Conservation (phyloP, 2,888 invertebrate genomes). For the Kuschelorhynchus macadamiae region DNA sequence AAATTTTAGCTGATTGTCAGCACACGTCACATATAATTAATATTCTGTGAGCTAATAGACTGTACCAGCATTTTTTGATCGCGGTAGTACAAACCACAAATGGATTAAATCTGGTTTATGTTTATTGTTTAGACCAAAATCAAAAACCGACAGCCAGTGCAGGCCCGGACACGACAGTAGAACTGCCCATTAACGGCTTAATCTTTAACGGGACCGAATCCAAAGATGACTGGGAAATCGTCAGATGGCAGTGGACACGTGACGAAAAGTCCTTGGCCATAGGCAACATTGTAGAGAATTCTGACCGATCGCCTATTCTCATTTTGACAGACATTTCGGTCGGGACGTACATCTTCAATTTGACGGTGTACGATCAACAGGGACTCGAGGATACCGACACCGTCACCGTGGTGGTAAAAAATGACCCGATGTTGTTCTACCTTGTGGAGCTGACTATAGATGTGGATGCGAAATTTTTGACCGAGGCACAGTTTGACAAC, state of each 20-base stretch:
- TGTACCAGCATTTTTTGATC: no score
- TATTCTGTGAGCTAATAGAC: no score
- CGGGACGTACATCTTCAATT: conserved; percentile 89
- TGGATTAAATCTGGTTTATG: no score
- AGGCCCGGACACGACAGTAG: conserved; percentile 86
- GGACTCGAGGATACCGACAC: conserved; percentile 87
- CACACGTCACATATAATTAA: no score
- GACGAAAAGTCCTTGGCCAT: conserved; percentile 85
- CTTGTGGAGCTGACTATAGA: conserved; percentile 87
- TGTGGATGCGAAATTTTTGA: conserved; percentile 78
- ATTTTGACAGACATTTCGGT: conserved; percentile 87
- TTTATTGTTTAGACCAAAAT: conserved; percentile 81
- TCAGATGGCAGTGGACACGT: conserved; percentile 87
- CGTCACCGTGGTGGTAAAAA: conserved; percentile 86
- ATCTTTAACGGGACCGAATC: conserved; percentile 89
- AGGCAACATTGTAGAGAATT: conserved; percentile 80
- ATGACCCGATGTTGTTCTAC: conserved; percentile 81
- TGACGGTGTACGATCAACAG: conserved; percentile 93
- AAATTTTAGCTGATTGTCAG: no score
- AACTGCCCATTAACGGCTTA: conserved; percentile 82
- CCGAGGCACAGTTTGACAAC: conserved; percentile 81
- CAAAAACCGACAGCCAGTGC: conserved; percentile 90
- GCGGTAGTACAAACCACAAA: no score
- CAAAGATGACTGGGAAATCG: conserved; percentile 88
- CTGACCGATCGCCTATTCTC: conserved; percentile 84